These are phyloP conservation scores for Pantherophis guttatus DNA, from an alignment of 2,113 vertebrate species.

Conservation along the genomic window DNA sequence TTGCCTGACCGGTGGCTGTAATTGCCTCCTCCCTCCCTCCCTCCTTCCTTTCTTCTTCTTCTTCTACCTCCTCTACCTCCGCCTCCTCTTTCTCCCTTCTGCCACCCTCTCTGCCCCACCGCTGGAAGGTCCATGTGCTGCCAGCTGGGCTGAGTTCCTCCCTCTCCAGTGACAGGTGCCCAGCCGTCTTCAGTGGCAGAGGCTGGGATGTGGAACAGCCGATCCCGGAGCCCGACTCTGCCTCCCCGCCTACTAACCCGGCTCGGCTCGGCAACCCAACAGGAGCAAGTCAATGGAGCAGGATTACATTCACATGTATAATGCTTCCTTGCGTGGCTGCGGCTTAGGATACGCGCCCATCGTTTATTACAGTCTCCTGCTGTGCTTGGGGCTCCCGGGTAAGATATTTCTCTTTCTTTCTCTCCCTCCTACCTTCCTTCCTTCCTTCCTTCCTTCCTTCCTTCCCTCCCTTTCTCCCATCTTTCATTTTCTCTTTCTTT, in stretches of 20 bases:
- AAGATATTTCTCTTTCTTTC: neutral
- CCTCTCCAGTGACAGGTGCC: neutral
- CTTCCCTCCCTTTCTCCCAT: no score
- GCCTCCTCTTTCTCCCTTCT: neutral
- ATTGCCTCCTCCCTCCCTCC: neutral
- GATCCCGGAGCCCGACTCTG: neutral
- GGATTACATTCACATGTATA: neutral
- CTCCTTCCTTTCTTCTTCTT: no score
- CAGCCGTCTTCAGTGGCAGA: neutral
- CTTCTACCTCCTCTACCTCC: neutral
- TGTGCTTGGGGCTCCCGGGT: neutral
- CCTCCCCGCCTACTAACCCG: neutral
- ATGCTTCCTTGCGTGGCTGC: neutral
- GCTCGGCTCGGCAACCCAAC: neutral
- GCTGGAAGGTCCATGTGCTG: neutral
- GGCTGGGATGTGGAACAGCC: neutral
- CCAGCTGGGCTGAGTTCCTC: neutral
- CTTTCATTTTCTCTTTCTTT: no score
- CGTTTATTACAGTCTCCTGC: neutral
- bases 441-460: no score
- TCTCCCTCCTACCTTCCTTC: neutral
- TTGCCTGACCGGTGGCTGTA: neutral
- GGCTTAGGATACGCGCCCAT: neutral
- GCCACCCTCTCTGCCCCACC: neutral
- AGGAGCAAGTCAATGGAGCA: neutral